phyloP scores from a whole-genome alignment of 2,888 invertebrate species.

The Acleris cristana region DNA sequence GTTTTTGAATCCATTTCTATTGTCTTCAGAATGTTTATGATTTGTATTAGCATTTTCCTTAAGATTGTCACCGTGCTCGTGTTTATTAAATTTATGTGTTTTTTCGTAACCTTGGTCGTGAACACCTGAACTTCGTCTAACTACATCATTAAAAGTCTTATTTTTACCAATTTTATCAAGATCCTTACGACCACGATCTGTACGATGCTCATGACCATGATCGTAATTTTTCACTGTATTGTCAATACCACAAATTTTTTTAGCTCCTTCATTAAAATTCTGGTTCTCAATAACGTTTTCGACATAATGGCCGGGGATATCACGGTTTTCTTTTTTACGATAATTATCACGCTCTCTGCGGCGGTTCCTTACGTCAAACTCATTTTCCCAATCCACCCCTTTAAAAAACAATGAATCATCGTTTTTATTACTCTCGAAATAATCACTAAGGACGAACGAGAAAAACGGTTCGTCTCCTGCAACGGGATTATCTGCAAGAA shows the following conservation, averaged over 20 bases:
- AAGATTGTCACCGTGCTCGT: slow-evolving; percentile 48
- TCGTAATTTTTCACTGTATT: too few relatives aligned
- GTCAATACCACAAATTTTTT: too few relatives aligned
- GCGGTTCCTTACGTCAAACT: slow-evolving; percentile 52
- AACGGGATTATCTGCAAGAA: slow-evolving; percentile 61
- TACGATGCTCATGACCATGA: too few relatives aligned
- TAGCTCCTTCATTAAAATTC: too few relatives aligned
- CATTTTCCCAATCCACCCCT: slow-evolving; percentile 61
- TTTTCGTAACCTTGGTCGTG: slow-evolving; percentile 46
- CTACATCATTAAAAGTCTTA: slow-evolving; percentile 8
- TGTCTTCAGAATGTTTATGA: slow-evolving; percentile 49
- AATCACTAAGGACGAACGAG: slow-evolving; percentile 67
- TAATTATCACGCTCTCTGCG: slow-evolving; percentile 44
- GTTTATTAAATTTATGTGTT: slow-evolving; percentile 50
- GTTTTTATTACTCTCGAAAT: slow-evolving; percentile 59
- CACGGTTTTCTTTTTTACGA: slow-evolving; percentile 48
- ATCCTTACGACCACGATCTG: not conserved
- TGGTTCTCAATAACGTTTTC: not conserved
- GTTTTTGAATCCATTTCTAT: slow-evolving; percentile 60
- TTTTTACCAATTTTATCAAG: not conserved
- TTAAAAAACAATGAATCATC: slow-evolving; percentile 64
- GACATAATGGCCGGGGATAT: slow-evolving; percentile 40
- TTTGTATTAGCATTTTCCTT: slow-evolving; percentile 48
- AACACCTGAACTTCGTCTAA: slow-evolving; percentile 43
- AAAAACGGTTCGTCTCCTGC: slow-evolving; percentile 65